A percentile compares a stretch with the other conserved stretches of the same genome.
Conservation (phyloP, 2,888 invertebrate genomes). For the Cerceris rybyensis region DNA sequence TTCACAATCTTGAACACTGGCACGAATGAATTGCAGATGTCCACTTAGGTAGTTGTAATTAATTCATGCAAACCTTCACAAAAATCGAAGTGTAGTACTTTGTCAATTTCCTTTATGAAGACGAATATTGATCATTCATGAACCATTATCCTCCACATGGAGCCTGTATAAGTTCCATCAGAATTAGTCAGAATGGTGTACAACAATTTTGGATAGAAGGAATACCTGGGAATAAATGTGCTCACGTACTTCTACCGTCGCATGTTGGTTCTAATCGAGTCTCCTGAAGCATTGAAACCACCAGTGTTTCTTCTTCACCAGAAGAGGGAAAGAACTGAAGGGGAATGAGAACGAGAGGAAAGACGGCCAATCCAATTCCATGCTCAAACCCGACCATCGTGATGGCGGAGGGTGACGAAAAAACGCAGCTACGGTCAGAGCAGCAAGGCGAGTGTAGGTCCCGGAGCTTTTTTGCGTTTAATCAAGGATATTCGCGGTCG, state of each 20-base stretch:
- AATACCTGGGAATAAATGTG: constrained; percentile 37
- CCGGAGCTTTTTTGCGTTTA: constrained; percentile 77
- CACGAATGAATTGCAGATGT: no score
- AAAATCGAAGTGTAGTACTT: no score
- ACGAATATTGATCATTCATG: not conserved
- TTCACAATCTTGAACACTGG: no score
- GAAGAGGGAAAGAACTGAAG: constrained; percentile 31
- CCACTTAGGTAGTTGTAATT: no score
- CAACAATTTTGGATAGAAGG: constrained; percentile 45
- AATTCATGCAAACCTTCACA: no score
- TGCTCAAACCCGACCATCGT: constrained; percentile 68
- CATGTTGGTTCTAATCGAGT: constrained; percentile 62
- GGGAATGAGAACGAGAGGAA: constrained; percentile 52
- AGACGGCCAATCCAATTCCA: constrained; percentile 73
- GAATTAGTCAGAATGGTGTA: constrained; percentile 31
- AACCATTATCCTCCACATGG: constrained; percentile 8
- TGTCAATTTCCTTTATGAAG: no score
- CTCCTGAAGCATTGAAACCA: constrained; percentile 54
- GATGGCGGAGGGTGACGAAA: constrained; percentile 69
- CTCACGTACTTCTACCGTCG: constrained; percentile 51
- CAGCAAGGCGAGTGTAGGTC: constrained; percentile 55
- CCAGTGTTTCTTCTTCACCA: constrained; percentile 52
- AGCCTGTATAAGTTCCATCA: constrained; percentile 6
- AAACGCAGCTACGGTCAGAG: constrained; percentile 63
- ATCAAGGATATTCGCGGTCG: constrained; percentile 81